A percentile compares a stretch with the other conserved stretches of the same genome.
phyloP scores from a whole-genome alignment of 1,140 invertebrate genomes.

The Drosophila ogumai region DNA sequence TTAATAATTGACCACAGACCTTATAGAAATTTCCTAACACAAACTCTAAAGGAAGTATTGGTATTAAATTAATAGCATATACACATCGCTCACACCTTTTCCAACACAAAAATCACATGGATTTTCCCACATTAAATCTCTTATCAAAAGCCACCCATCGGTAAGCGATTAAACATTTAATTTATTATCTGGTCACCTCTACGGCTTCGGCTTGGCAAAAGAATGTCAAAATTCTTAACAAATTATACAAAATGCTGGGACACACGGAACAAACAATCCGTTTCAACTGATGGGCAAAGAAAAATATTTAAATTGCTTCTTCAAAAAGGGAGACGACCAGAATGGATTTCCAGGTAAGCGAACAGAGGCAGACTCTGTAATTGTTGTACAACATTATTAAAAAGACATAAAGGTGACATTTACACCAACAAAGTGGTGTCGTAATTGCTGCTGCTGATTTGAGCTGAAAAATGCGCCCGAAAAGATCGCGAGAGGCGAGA shows the following conservation, averaged over 20 bases:
- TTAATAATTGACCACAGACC: not conserved
- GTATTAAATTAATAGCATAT: too few relatives aligned
- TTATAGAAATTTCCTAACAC: not conserved
- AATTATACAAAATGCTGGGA: constrained; percentile 30
- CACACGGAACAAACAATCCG: constrained; percentile 9
- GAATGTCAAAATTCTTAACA: constrained; percentile 16
- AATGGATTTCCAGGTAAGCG: not conserved
- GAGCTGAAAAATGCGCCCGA: constrained; percentile 17
- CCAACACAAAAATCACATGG: not conserved
- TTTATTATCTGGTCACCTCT: constrained; percentile 3
- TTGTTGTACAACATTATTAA: constrained; percentile 75
- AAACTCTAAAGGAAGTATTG: not conserved
- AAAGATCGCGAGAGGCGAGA: constrained; percentile 50
- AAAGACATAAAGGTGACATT: constrained; percentile 74
- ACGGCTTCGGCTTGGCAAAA: constrained; percentile 1
- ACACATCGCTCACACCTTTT: not conserved
- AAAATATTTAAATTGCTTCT: constrained; percentile 18
- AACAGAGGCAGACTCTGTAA: not conserved
- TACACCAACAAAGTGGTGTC: constrained; percentile 35
- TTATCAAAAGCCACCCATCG: constrained; percentile 1
- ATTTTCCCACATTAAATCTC: not conserved
- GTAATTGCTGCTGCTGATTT: constrained; percentile 28
- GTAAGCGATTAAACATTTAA: not conserved
- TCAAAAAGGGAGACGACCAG: not conserved
- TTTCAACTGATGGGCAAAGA: constrained; percentile 16